A percentile compares a stretch with the other conserved stretches of the same genome.
These are phyloP conservation scores for Rhopilema esculentum DNA, from an alignment of 30 jellyfish, hydroid and myxozoan species.

Conservation along the genomic window DNA sequence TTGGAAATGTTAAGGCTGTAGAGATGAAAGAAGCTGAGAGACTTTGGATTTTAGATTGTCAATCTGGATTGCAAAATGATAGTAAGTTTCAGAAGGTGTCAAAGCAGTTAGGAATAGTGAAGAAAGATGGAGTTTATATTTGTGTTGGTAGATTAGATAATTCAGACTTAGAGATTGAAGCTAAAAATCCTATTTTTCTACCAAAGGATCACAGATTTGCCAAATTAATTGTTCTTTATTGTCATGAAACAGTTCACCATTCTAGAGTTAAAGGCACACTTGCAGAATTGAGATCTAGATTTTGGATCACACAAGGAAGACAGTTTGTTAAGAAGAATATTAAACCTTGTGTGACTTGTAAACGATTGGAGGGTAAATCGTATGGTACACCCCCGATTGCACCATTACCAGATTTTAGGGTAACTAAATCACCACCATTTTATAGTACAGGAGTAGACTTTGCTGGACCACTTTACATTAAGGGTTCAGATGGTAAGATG, in stretches of 20 bases:
- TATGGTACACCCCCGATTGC: slow-evolving; percentile 34
- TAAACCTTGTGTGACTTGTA: slow-evolving; percentile 47
- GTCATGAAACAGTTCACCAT: slow-evolving; percentile 51
- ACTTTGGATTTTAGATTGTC: slow-evolving; percentile 45
- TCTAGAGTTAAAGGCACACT: slow-evolving; percentile 42
- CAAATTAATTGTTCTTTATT: slow-evolving; percentile 19
- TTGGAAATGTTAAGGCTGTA: slow-evolving; percentile 10
- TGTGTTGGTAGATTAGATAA: slow-evolving; percentile 49
- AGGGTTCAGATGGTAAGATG: slow-evolving; percentile 30
- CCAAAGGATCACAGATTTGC: slow-evolving; percentile 53
- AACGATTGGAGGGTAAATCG: slow-evolving; percentile 31
- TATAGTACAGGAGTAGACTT: slow-evolving; percentile 32
- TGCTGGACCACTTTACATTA: slow-evolving; percentile 61
- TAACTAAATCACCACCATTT: slow-evolving; percentile 50
- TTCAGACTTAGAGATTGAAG: slow-evolving; percentile 42
- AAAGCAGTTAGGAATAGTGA: slow-evolving; percentile 17
- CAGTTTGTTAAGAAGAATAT: slow-evolving; percentile 56
- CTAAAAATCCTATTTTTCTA: slow-evolving; percentile 43
- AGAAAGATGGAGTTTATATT: slow-evolving; percentile 32
- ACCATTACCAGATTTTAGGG: slow-evolving; percentile 66
- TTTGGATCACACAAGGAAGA: slow-evolving; percentile 64
- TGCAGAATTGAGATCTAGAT: slow-evolving; percentile 64
- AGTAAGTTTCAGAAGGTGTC: slow-evolving; percentile 15
- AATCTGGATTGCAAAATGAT: neutral
- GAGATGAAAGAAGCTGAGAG: slow-evolving; percentile 48